phyloP scores from a whole-genome alignment of 2,888 invertebrate species.

The Blastobasis lacticolella region DNA sequence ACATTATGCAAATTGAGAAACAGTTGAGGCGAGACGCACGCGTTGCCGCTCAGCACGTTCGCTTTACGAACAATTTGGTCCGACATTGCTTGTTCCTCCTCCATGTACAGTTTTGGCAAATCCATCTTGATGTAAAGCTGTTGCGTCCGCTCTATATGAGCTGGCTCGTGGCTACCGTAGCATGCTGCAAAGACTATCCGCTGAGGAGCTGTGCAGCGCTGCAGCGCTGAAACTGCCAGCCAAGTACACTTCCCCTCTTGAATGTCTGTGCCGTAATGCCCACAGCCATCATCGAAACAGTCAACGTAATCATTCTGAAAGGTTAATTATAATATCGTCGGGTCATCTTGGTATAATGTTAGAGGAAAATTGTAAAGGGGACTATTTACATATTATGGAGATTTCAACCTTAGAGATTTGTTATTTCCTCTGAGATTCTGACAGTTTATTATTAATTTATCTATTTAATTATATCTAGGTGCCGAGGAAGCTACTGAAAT shows the following conservation, averaged over 20 bases:
- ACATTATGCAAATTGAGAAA: not conserved
- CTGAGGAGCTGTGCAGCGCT: slow-evolving; percentile 78
- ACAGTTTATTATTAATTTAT: too few species aligned
- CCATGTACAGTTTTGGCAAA: slow-evolving; percentile 79
- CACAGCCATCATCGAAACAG: slow-evolving; percentile 78
- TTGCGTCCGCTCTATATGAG: slow-evolving; percentile 70
- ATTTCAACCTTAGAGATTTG: too few species aligned
- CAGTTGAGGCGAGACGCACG: not conserved
- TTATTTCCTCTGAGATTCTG: too few species aligned
- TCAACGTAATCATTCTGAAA: slow-evolving; percentile 87
- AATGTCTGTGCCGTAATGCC: slow-evolving; percentile 41
- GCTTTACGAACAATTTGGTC: slow-evolving; percentile 81
- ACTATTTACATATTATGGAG: too few species aligned
- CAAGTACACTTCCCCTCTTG: slow-evolving; percentile 93
- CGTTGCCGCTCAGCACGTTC: slow-evolving; percentile 67
- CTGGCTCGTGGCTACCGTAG: slow-evolving; percentile 80
- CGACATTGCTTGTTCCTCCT: slow-evolving; percentile 82
- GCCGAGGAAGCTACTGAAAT: too few species aligned
- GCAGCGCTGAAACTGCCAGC: slow-evolving; percentile 87
- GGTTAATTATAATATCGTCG: too few species aligned
- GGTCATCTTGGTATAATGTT: too few species aligned
- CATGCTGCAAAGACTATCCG: slow-evolving; percentile 78
- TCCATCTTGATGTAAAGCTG: slow-evolving; percentile 75
- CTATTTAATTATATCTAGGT: too few species aligned
- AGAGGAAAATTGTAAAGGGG: too few species aligned